Conservation (phyloP, 1,140 invertebrate species). For the Zaprionus tsacasi region DNA sequence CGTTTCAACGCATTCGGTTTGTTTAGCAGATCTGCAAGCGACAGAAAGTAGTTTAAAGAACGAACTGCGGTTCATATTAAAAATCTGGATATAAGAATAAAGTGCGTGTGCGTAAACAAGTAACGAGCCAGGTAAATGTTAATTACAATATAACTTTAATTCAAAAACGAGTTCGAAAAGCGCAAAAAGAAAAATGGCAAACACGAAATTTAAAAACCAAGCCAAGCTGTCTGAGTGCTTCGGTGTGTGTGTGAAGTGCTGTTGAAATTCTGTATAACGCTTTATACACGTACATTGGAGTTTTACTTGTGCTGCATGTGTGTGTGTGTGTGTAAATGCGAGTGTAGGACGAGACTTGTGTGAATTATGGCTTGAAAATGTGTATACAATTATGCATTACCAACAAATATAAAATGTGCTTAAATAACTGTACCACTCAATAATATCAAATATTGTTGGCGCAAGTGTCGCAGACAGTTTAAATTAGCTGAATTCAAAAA, state of each 20-base stretch:
- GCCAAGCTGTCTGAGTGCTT: conserved; percentile 68
- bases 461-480: conserved; percentile 54
- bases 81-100: conserved; percentile 42
- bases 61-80: conserved; percentile 40
- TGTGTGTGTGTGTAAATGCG: conserved; percentile 49
- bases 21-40: conserved; percentile 39
- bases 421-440: conserved; percentile 14
- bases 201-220: conserved; percentile 61
- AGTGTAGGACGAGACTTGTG: conserved; percentile 50
- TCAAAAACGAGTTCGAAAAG: conserved; percentile 54
- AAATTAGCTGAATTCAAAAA: conserved; percentile 55
- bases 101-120: conserved; percentile 40
- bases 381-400: conserved; percentile 17
- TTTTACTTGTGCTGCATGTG: conserved; percentile 24
- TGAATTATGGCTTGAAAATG: conserved; percentile 42
- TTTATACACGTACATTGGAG: conserved; percentile 57
- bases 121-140: conserved; percentile 48
- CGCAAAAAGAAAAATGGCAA: conserved; percentile 49
- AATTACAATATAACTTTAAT: conserved; percentile 41
- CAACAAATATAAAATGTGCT: conserved; percentile 6
- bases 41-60: conserved; percentile 45
- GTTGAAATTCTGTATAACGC: conserved; percentile 81
- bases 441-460: conserved; percentile 25
- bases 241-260: conserved; percentile 64
- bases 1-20: conserved; percentile 47